These are phyloP conservation scores for Lutjanus erythropterus DNA, from an alignment of 2,113 vertebrate genomes.

Conservation along the genomic window DNA sequence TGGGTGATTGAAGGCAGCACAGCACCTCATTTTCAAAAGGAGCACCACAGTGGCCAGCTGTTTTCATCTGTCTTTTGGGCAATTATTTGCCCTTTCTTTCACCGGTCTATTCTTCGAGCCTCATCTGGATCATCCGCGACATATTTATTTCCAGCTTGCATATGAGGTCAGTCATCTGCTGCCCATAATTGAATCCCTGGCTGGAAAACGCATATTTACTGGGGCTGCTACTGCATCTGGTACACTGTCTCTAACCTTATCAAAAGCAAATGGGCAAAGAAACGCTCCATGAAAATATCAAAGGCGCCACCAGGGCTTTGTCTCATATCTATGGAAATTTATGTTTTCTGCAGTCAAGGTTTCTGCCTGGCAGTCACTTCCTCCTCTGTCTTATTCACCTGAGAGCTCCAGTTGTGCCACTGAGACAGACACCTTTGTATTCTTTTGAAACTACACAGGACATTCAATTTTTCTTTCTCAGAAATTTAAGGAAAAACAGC, in stretches of 20 bases:
- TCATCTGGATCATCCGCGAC: conserved; percentile 47
- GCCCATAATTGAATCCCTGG: conserved; percentile 65
- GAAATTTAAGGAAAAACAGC: background rate
- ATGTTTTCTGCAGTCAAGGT: conserved; percentile 58
- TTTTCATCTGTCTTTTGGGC: conserved; percentile 29
- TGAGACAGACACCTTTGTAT: background rate
- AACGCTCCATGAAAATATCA: conserved; percentile 68
- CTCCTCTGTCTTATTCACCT: conserved; percentile 29
- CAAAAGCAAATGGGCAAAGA: conserved; percentile 64
- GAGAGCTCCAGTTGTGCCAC: conserved; percentile 7
- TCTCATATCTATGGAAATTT: conserved; percentile 77
- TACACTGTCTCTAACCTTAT: conserved; percentile 68
- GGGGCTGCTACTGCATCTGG: conserved; percentile 49
- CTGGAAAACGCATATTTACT: conserved; percentile 54
- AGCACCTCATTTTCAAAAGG: conserved; percentile 1
- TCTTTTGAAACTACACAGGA: background rate
- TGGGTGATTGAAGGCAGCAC: conserved; percentile 15
- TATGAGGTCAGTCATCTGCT: conserved; percentile 65
- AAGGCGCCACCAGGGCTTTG: conserved; percentile 46
- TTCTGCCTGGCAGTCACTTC: conserved; percentile 16
- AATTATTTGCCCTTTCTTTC: conserved; percentile 32
- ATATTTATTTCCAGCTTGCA: conserved; percentile 58
- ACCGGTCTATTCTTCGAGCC: conserved; percentile 43
- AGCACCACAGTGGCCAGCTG: conserved; percentile 1
- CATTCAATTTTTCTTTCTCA: background rate